These are phyloP conservation scores for Leptopilina drosophilae DNA, from an alignment of 2,888 invertebrate species.

Conservation along the genomic window DNA sequence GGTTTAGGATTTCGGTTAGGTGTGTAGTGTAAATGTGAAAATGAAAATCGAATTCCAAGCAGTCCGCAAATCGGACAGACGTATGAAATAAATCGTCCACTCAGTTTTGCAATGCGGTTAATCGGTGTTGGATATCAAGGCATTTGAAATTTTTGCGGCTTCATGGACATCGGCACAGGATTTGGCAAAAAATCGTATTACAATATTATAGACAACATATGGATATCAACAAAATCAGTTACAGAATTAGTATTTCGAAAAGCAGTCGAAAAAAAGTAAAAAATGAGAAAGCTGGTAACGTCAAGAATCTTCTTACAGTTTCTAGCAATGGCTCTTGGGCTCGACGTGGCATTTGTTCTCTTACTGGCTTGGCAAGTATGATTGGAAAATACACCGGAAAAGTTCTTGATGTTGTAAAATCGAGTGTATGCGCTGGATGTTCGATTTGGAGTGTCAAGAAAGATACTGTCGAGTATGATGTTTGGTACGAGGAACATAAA, in stretches of 20 bases:
- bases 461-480: constrained; percentile 15
- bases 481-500: constrained; percentile 38
- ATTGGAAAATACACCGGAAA: constrained; percentile 32
- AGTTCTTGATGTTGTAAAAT: constrained; percentile 30
- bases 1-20: constrained; percentile 27
- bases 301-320: constrained; percentile 17
- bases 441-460: constrained; percentile 17
- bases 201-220: constrained; percentile 36
- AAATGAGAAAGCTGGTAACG: constrained; percentile 1
- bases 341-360: background rate
- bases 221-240: constrained; percentile 40
- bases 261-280: constrained; percentile 6
- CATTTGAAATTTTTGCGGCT: constrained; percentile 26
- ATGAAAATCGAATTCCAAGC: background rate
- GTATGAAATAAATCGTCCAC: constrained; percentile 26
- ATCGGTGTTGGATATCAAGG: constrained; percentile 20
- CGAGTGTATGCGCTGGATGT: constrained; percentile 33
- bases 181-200: constrained; percentile 30
- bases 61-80: constrained; percentile 17
- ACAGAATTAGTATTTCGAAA: constrained; percentile 15
- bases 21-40: constrained; percentile 19
- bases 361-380: background rate
- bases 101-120: constrained; percentile 28
- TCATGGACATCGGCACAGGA: constrained; percentile 40
- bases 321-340: background rate